Evolutionary conservation across 2,797 vertebrate genomes (phyloP).

Genomic region (Acipenser ruthenus): DNA sequence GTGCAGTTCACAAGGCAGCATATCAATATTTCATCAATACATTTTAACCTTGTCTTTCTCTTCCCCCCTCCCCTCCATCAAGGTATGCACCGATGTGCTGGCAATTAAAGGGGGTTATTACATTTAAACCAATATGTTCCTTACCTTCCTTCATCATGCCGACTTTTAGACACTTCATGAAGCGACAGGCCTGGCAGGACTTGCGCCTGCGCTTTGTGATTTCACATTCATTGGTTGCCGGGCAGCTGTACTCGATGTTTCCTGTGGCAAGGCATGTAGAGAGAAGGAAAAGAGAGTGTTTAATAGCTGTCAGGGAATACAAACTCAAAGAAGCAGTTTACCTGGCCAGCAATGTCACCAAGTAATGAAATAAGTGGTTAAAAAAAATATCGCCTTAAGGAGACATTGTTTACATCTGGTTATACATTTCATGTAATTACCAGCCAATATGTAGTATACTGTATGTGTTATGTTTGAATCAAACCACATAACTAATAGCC

Average conservation of each 20-base stretch:
- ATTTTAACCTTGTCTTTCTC: slow-evolving; percentile 66
- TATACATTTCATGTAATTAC: too few relatives aligned
- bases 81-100: background rate
- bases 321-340: background rate
- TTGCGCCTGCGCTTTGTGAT: slow-evolving; percentile 98
- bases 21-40: slow-evolving; percentile 44
- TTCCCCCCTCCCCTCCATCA: background rate
- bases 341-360: too few relatives aligned
- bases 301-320: slow-evolving; percentile 32
- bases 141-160: slow-evolving; percentile 99
- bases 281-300: slow-evolving; percentile 33
- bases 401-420: too few relatives aligned
- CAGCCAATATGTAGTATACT: too few relatives aligned
- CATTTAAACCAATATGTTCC: slow-evolving; percentile 36
- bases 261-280: slow-evolving; percentile 61
- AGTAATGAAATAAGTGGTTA: too few relatives aligned
- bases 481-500: too few relatives aligned
- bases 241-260: slow-evolving; percentile 98
- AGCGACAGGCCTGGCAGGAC: slow-evolving; percentile 98
- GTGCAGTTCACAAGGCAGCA: too few relatives aligned
- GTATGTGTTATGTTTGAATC: too few relatives aligned
- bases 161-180: slow-evolving; percentile 98
- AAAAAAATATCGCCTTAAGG: too few relatives aligned
- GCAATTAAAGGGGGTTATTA: background rate
- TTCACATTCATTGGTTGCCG: slow-evolving; percentile 96